Base-by-base conservation (phyloP, 1,140 invertebrate genomes). In the Thaumatotibia leucotreta region DNA sequence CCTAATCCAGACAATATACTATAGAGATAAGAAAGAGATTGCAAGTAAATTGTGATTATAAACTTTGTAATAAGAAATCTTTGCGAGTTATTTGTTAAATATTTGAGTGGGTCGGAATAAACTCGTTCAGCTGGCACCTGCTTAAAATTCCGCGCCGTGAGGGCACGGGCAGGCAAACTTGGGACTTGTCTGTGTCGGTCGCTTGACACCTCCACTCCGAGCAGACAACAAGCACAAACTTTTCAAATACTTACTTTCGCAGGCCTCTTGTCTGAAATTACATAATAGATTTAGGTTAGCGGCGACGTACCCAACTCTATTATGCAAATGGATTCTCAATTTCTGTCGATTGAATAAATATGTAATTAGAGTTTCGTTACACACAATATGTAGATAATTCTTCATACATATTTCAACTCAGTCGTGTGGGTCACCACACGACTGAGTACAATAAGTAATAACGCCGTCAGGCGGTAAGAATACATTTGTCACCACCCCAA, bases 61-160 rank as follows among this genome's bases (percentile, higher is more conserved):
- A 79, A 73, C 65, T 77, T 79, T 63, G 62, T 69, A 70, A 77
- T 74, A 79, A 73, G 73, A 75, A 80, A 78, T 77, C 76, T 75
- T 68, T 72, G 65, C 49, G 61, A 80, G 69, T 75, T 73, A 75
- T 75, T 72, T 69, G 62, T 72, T 78, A 84, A 79, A 80, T 79
- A 80, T 81, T 78, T 79, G 20, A 81, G 68, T 74, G 71, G 76
- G 73, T 69, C 72, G 52, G 67, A 79, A 77, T 76, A 79, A 81
- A 75, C 76, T 77, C 76, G 66, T 80, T 82, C 77, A 80, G 73
- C 78, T 80, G 76, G 69, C 74, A 72, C 65, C 80, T 83, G 78
- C 73, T 87, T 85, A 84, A 84, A 83, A 84, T 84, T 83, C 82
- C 69, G 75, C 77, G 77, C 76, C 80, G 76, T 76, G n/a, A n/a